A percentile compares a stretch with the other conserved stretches of the same genome.
phyloP scores from a whole-genome alignment of 2,797 vertebrate species.

The Tolypeutes matacus region DNA sequence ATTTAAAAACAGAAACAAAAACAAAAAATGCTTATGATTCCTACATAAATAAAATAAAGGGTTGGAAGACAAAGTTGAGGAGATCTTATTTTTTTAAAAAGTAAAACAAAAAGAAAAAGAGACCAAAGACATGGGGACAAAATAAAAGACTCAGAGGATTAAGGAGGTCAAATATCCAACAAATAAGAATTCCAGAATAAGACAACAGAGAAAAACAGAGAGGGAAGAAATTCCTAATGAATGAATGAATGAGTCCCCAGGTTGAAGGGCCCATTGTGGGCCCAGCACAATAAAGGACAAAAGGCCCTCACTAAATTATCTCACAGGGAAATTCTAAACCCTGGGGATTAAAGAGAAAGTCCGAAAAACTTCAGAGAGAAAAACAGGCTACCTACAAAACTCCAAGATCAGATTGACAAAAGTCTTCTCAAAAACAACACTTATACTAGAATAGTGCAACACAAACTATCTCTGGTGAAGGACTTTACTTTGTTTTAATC shows the following conservation, averaged over 20 bases:
- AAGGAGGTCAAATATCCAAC: neutral
- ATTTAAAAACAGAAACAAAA: too few species aligned
- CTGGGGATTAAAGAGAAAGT: neutral
- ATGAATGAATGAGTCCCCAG: neutral
- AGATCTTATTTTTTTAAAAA: neutral
- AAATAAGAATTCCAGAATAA: neutral
- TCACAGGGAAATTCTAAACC: neutral
- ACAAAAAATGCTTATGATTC: neutral
- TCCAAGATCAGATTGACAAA: neutral
- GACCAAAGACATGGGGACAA: neutral
- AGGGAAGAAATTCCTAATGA: neutral
- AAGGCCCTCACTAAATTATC: neutral
- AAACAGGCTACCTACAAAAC: neutral
- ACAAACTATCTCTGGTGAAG: neutral
- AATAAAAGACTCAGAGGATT: neutral
- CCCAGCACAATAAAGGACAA: neutral
- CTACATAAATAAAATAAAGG: slow-evolving; percentile 2
- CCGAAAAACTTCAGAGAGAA: neutral
- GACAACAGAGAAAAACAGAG: neutral
- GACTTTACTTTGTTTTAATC: neutral
- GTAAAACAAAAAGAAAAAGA: neutral
- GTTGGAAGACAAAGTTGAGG: neutral
- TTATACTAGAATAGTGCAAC: neutral
- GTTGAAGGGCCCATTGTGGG: neutral
- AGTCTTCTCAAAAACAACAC: neutral